These are phyloP conservation scores for Epiblema foenella DNA, from an alignment of 2,888 invertebrate genomes.

Conservation along the genomic window DNA sequence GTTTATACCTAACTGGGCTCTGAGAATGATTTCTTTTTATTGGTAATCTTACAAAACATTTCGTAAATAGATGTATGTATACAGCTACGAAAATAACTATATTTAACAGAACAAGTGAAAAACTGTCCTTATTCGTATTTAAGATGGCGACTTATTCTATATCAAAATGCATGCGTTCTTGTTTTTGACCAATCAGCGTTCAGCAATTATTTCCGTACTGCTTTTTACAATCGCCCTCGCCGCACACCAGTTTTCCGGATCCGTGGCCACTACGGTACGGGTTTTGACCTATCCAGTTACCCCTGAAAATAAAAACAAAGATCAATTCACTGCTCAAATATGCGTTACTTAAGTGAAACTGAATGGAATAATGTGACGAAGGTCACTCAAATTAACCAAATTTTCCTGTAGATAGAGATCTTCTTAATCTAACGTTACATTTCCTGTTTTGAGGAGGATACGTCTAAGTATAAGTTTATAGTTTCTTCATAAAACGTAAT, in stretches of 20 bases:
- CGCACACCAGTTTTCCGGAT: conserved; percentile 56
- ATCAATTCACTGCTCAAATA: neutral
- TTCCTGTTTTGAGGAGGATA: conserved; percentile 12
- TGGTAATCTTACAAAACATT: neutral
- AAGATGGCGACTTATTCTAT: too few species aligned
- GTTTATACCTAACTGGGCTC: too few species aligned
- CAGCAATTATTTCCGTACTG: conserved; percentile 58
- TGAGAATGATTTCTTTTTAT: neutral
- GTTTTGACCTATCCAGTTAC: conserved; percentile 59
- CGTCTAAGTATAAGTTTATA: neutral
- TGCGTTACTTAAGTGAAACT: neutral
- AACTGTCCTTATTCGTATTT: neutral
- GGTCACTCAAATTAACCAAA: conserved; percentile 28
- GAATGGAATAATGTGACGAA: conserved; percentile 11
- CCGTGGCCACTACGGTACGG: conserved; percentile 58
- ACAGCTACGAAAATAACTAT: too few species aligned
- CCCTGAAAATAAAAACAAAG: conserved; percentile 57
- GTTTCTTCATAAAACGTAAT: neutral
- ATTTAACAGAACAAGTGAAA: neutral
- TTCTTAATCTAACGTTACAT: conserved; percentile 14
- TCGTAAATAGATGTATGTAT: neutral
- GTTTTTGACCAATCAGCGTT: conserved; percentile 33
- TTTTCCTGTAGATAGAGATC: conserved; percentile 28
- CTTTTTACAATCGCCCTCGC: conserved; percentile 54
- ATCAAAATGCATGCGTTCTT: neutral